phyloP scores from a whole-genome alignment of 2,113 vertebrate genomes.

The Elgaria multicarinata region DNA sequence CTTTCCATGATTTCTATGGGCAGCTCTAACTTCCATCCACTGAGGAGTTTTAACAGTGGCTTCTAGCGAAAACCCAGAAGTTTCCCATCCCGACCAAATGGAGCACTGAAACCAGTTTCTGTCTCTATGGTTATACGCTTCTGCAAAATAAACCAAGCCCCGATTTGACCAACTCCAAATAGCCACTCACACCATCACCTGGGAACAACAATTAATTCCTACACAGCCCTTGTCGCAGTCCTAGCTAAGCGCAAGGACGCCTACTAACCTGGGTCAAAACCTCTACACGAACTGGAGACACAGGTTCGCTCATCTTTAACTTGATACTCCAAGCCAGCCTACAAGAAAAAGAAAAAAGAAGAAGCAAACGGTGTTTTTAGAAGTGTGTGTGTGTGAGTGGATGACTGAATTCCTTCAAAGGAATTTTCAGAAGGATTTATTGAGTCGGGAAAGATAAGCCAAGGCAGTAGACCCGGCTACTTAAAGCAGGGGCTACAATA shows the following conservation, averaged over 20 bases:
- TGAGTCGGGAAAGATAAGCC: neutral
- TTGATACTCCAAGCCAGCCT: neutral
- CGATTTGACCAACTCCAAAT: too few species aligned
- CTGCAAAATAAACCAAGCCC: neutral
- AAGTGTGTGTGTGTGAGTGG: too few species aligned
- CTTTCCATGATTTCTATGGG: neutral
- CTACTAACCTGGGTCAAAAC: slow-evolving; percentile 14
- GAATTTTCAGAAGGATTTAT: neutral
- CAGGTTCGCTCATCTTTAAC: neutral
- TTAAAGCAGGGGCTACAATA: neutral
- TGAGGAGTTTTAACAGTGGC: neutral
- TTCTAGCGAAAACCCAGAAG: neutral
- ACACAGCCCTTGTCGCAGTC: neutral
- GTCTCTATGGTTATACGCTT: neutral
- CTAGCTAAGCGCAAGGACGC: neutral
- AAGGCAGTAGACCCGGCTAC: neutral
- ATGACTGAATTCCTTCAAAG: neutral
- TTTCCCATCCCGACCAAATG: too few species aligned
- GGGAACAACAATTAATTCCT: neutral
- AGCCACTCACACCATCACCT: neutral
- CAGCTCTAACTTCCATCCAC: neutral
- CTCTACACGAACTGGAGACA: slow-evolving; percentile 10
- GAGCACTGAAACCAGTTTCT: neutral
- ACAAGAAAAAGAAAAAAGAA: neutral
- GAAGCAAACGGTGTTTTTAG: neutral